phyloP scores from a whole-genome alignment of 2,113 vertebrate species.

The Lepisosteus osseus region DNA sequence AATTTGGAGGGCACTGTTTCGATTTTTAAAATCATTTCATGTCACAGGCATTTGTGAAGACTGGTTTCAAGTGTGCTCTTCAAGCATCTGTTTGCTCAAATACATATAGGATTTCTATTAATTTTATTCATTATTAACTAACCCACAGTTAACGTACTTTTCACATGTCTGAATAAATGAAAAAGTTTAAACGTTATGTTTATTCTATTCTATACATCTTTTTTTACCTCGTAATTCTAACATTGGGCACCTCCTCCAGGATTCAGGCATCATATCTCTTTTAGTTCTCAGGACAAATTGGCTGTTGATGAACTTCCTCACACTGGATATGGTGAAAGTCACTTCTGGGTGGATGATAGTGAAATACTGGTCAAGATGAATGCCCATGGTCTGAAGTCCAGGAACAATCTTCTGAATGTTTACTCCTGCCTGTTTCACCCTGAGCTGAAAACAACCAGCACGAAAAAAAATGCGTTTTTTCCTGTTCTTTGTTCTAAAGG shows the following conservation, averaged over 20 bases:
- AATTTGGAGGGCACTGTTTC: too few species aligned
- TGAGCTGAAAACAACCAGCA: slow-evolving; percentile 48
- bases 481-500: too few species aligned
- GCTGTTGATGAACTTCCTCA: slow-evolving; percentile 68
- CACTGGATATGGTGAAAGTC: slow-evolving; percentile 60
- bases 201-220: not conserved
- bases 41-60: too few species aligned
- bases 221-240: slow-evolving; percentile 57
- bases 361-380: slow-evolving; percentile 64
- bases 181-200: too few species aligned
- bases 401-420: slow-evolving; percentile 68
- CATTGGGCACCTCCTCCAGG: slow-evolving; percentile 61
- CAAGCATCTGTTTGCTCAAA: too few species aligned
- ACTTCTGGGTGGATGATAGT: slow-evolving; percentile 60
- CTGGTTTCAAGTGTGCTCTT: too few species aligned
- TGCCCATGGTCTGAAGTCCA: slow-evolving; percentile 59
- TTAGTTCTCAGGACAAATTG: slow-evolving; percentile 67
- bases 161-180: too few species aligned
- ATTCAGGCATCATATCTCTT: slow-evolving; percentile 62
- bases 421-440: slow-evolving; percentile 61
- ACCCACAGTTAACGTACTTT: too few species aligned
- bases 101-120: too few species aligned
- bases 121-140: too few species aligned
- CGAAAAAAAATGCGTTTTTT: too few species aligned
- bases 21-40: too few species aligned